These are phyloP conservation scores for Drosophila siamana DNA, from an alignment of 2,888 invertebrate genomes.

Conservation along the genomic window DNA sequence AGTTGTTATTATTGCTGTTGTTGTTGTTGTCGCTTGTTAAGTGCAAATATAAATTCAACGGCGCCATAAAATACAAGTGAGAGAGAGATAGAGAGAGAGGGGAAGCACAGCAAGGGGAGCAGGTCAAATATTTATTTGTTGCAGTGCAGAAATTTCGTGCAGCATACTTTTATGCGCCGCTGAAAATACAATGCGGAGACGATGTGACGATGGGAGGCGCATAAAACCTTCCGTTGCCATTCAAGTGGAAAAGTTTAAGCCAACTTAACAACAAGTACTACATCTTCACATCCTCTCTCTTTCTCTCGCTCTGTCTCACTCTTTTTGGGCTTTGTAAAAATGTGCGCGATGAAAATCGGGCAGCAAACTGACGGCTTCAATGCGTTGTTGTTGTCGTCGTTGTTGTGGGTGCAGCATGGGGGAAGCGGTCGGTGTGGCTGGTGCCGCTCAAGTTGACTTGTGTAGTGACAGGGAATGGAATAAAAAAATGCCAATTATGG, in stretches of 20 bases:
- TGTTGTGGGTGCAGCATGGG: background rate
- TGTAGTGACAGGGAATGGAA: slow-evolving; percentile 43
- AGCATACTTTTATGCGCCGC: slow-evolving; percentile 76
- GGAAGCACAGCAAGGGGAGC: slow-evolving; percentile 1
- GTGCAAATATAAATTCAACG: slow-evolving; percentile 78
- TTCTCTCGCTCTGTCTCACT: background rate
- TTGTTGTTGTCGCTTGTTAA: slow-evolving; percentile 61
- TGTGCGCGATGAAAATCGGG: slow-evolving; percentile 58
- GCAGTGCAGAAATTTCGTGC: slow-evolving; percentile 71
- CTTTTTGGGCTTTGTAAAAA: slow-evolving; percentile 39
- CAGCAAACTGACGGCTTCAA: slow-evolving; percentile 24
- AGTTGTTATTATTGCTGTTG: slow-evolving; percentile 34
- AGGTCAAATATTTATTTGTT: slow-evolving; percentile 77
- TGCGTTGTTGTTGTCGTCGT: slow-evolving; percentile 3
- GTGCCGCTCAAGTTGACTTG: slow-evolving; percentile 53
- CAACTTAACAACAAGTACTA: slow-evolving; percentile 62
- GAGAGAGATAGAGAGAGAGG: too few relatives aligned
- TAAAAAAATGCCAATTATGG: slow-evolving; percentile 73
- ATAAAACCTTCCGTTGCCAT: slow-evolving; percentile 79
- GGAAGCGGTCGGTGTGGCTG: slow-evolving; percentile 23
- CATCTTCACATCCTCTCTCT: slow-evolving; percentile 7
- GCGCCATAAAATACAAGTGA: slow-evolving; percentile 65
- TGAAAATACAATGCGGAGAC: slow-evolving; percentile 65
- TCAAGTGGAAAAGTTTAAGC: slow-evolving; percentile 80
- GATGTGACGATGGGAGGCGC: slow-evolving; percentile 37